Conservation (phyloP, 2,797 vertebrate genomes). For the Hemitrygon akajei region DNA sequence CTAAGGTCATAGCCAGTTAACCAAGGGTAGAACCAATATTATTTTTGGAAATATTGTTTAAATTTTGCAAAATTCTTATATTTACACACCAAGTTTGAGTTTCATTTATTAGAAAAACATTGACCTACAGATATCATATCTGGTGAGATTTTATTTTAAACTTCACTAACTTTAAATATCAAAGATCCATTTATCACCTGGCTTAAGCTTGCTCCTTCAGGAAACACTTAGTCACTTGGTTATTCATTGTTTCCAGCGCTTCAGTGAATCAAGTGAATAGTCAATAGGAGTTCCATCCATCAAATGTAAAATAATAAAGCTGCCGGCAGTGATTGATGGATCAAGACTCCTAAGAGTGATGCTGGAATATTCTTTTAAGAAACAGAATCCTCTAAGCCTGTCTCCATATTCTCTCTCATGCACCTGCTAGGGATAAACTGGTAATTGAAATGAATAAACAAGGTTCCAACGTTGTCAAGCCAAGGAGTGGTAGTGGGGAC, state of each 20-base stretch:
- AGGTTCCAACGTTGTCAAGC: too few species aligned
- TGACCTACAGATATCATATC: neutral
- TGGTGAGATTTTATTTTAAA: neutral
- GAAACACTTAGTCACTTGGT: neutral
- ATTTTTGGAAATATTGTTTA: neutral
- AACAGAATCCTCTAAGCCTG: neutral
- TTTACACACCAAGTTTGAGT: neutral
- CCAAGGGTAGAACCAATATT: conserved; percentile 3
- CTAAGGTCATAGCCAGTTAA: neutral
- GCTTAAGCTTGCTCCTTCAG: neutral
- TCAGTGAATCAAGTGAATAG: neutral
- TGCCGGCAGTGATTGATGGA: neutral
- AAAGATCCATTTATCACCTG: neutral
- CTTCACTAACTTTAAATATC: neutral
- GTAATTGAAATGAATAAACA: too few species aligned
- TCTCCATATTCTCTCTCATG: too few species aligned
- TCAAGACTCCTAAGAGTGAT: too few species aligned
- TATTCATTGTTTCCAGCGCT: neutral
- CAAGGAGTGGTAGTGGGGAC: too few species aligned
- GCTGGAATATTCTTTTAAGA: neutral
- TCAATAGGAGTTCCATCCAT: neutral
- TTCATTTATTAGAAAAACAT: neutral
- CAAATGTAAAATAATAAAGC: conserved; percentile 5
- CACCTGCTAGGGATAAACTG: too few species aligned
- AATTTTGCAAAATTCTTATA: neutral